Base-by-base conservation (phyloP, 2,888 invertebrate genomes). In the Caenorhabditis parvicauda region DNA sequence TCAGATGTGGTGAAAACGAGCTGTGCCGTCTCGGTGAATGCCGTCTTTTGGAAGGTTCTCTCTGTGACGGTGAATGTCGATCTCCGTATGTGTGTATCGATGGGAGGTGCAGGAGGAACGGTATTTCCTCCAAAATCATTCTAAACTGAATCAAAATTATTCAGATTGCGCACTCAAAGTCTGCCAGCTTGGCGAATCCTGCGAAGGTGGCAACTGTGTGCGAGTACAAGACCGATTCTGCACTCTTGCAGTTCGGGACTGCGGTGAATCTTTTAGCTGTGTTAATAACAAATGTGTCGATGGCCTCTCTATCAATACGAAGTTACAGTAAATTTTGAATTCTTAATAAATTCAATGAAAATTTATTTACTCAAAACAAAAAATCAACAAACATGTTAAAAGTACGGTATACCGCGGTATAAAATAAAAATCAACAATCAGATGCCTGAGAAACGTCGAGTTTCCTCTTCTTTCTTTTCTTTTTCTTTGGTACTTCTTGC, bases 161-260 rank as follows among this genome's bases (percentile, higher is more conserved):
- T 25, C 53, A 76, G 76, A 77, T 45, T 77, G 77, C 43, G 43
- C 57, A 4, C 54, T 64, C 25, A 76, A 76, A 63, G 76, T 77
- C 38, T 77, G 77, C 42, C 77, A 77, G 58, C 41, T 77, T 17
- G 77, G 77, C 6, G 77, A 77, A 53, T 43, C 75, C 0, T 77
- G 77, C 48, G 77, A 77, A 48, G 69, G 67, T 14, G 77, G 77
- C 4, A 55, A 72, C 24, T 77, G 77, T 49, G 62, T 70, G 9
- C 59, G 72, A n/a, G 70, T 76, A 9, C 67, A 69, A 35, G 77
- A 68, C 17, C 50, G 67, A 2, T 67, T 73, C 35, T 77, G 77
- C 55, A 60, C 70, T 1, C 42, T 62, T 28, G 72, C 76, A 4
- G 42, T 67, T 22, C 61, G 75, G n/a, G 77, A 77, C 46, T 77